Evolutionary conservation across 2,888 invertebrate genomes (phyloP).

Genomic region (Tuberolachnus salignus): DNA sequence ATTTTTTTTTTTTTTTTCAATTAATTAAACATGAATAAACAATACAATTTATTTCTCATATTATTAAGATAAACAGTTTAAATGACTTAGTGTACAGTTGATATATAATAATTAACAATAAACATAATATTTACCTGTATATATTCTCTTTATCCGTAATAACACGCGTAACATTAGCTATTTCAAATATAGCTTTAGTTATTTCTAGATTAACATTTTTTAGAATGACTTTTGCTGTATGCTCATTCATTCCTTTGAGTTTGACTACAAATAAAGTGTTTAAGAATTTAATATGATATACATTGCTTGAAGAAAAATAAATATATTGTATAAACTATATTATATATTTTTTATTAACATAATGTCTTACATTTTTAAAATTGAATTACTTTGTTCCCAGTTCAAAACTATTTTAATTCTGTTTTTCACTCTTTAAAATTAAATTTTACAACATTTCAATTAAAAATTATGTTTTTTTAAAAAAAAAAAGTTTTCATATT

Average conservation of each 20-base stretch:
- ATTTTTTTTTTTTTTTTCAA: background rate
- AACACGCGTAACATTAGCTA: constrained; percentile 78
- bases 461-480: too few relatives aligned
- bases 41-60: constrained; percentile 3
- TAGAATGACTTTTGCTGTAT: constrained; percentile 62
- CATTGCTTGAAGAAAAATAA: too few relatives aligned
- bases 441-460: too few relatives aligned
- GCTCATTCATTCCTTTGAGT: constrained; percentile 91
- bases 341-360: too few relatives aligned
- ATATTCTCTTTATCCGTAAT: constrained; percentile 64
- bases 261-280: constrained; percentile 63
- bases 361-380: too few relatives aligned
- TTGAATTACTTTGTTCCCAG: too few relatives aligned
- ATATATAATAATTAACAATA: constrained; percentile 59
- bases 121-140: constrained; percentile 65
- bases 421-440: too few relatives aligned
- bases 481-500: too few relatives aligned
- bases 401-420: too few relatives aligned
- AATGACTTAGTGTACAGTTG: too few relatives aligned
- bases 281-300: background rate
- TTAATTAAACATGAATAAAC: constrained; percentile 1
- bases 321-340: too few relatives aligned
- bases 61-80: constrained; percentile 5
- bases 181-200: constrained; percentile 72
- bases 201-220: constrained; percentile 64